These are phyloP conservation scores for Dufourea novaeangliae DNA, from an alignment of 1,140 invertebrate genomes.

Conservation along the genomic window DNA sequence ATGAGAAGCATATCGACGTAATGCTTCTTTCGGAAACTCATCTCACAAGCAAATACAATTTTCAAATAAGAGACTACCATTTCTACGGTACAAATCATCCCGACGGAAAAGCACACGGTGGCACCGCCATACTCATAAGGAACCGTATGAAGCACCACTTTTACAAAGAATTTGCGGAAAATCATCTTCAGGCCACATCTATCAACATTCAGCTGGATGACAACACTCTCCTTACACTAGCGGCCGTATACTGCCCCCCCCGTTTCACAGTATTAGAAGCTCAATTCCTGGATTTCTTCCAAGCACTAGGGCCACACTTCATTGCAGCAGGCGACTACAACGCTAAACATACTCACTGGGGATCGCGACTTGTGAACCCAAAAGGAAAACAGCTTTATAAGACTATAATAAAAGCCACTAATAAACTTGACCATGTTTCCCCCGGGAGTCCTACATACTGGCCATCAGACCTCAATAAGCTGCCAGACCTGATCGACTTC, in stretches of 20 bases:
- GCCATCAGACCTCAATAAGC: slow-evolving; percentile 19
- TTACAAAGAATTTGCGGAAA: background rate
- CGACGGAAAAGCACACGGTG: background rate
- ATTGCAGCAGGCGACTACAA: background rate
- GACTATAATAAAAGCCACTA: background rate
- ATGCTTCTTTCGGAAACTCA: background rate
- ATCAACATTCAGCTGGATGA: background rate
- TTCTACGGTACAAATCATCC: background rate
- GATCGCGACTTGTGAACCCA: background rate
- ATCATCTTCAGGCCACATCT: background rate
- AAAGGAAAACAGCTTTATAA: background rate
- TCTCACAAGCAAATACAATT: background rate
- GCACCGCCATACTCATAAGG: background rate
- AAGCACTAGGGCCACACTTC: background rate
- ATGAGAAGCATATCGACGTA: background rate
- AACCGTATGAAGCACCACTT: background rate
- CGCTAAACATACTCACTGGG: background rate
- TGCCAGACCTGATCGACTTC: slow-evolving; percentile 13
- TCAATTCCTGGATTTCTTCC: background rate
- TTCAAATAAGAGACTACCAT: background rate
- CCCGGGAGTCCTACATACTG: background rate
- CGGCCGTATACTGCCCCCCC: background rate
- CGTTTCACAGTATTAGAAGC: background rate
- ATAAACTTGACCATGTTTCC: background rate
- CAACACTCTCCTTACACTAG: background rate